Evolutionary conservation across 37 sponge, comb jelly and placozoan species (phyloP), one percentile per base, ranked within the genome.

Genomic region (Aplysina aerophoba): DNA sequence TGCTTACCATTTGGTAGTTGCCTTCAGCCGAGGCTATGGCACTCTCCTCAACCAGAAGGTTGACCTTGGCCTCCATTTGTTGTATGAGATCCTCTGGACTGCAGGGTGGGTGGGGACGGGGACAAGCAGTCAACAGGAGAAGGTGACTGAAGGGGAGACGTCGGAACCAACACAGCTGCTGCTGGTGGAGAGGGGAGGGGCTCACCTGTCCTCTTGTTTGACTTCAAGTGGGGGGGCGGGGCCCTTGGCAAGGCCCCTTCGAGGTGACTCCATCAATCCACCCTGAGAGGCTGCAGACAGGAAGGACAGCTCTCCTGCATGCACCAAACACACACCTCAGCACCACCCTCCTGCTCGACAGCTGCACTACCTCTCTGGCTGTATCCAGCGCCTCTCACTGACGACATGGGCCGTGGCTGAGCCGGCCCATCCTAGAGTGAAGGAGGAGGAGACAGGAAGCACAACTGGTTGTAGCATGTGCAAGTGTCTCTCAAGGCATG

Each of bases 381-480:
- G 77, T 91, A 98, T 34, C 97, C 97, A 73, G 96, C 99, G 20
- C 91, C 97, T n/a, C 85, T 88, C 59, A 96, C 85, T 55, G 96
- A 91, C 0, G 99, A 90, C 92, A 98, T 94, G 12, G 99, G 99
- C 36, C 99, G 81, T 40, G 95, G 89, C 59, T 83, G 91, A 17
- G 87, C 95, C 31, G 82, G 71, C 0, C 90, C 93, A 86, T 91
- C 50, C 50, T 44, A 8, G n/a, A n/a, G n/a, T n/a, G n/a, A n/a
- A 44, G 50, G 50, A 8, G 50, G 8, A 3, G 8, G 50, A 44
- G 3, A 44, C 50, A 44, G 50, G 50, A 3, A 44, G n/a, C n/a
- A n/a, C n/a, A n/a, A n/a, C n/a, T n/a, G n/a, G n/a, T n/a, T n/a
- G n/a, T n/a, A n/a, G n/a, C n/a, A n/a, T n/a, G n/a, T n/a, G n/a